Base-by-base conservation (phyloP, 2,113 vertebrate species). In the Trematocara zebra region DNA sequence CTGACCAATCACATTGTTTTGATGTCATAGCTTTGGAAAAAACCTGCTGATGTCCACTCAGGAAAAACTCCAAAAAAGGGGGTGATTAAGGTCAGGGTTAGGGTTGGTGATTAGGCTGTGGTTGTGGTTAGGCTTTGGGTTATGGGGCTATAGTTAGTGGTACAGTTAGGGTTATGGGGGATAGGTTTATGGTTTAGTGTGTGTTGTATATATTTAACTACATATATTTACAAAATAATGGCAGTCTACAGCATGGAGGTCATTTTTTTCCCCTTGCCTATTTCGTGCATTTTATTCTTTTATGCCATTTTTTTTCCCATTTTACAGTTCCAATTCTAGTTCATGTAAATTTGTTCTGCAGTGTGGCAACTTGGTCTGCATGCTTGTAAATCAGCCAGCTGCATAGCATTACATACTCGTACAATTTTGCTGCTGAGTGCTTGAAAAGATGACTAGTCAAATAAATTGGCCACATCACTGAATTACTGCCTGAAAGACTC, bases 381-480 rank as follows among this genome's bases (percentile, higher is more conserved):
- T 56, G 23, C 7, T 56, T 28, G 54, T 28, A 26, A 56, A 56
- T 28, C 54, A 56, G 54, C 7, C 54, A 56, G 54, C 54, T 28
- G 23, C 23, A 56, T 26, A 56, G 54, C 54, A 56, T 56, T 28
- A 28, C 56, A 17, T 8, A 59, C 40, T 6, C 1, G 1, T 9
- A 67, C 61, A 40, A 20, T 44, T 72, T 26, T 80, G 44, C 51
- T 53, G 69, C 35, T 80, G 80, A 85, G 20, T 82, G 84, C 53
- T 86, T 80, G n/a, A 85, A 80, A 28, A 81, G 83, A 82, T 78
- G 84, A 37, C 49, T 59, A 76, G 79, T 83, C 80, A 59, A 54
- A 81, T 80, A 80, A 85, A 90, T 81, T 90, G 82, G 64, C 79
- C 59, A 76, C 54, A 76, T 86, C 84, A 88, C 47, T 79, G 33